Evolutionary conservation across 2,113 vertebrate genomes (phyloP).

Genomic region (Callipepla californica): DNA sequence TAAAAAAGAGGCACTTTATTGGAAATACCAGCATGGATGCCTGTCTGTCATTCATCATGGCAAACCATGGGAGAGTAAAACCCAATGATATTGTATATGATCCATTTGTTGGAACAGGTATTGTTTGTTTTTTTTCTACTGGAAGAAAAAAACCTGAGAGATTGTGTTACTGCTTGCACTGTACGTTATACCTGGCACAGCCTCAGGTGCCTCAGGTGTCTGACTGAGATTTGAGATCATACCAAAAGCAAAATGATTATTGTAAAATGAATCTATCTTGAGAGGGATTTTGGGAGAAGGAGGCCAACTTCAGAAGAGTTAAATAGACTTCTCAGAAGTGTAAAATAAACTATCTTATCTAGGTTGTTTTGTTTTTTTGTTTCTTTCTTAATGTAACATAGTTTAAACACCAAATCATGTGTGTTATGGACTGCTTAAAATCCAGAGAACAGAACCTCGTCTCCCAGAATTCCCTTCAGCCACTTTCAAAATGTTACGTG

Average conservation of each 20-base stretch:
- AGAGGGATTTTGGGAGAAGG: too few species aligned
- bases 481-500: neutral
- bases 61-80: slow-evolving; percentile 94
- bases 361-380: neutral
- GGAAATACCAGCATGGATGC: slow-evolving; percentile 99
- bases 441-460: neutral
- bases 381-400: neutral
- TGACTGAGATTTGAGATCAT: neutral
- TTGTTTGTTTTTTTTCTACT: neutral
- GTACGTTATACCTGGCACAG: rapidly evolving
- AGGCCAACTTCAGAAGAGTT: neutral
- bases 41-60: slow-evolving; percentile 96
- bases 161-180: neutral
- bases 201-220: neutral
- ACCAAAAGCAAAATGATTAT: neutral
- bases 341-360: neutral
- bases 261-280: too few species aligned
- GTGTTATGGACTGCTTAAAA: neutral
- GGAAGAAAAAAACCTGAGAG: neutral
- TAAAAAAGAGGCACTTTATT: slow-evolving; percentile 98
- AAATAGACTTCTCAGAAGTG: neutral
- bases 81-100: slow-evolving; percentile 93
- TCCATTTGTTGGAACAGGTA: slow-evolving; percentile 99
- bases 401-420: neutral
- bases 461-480: neutral